Conservation (phyloP, 2,888 invertebrate species). For the Leuctra nigra region DNA sequence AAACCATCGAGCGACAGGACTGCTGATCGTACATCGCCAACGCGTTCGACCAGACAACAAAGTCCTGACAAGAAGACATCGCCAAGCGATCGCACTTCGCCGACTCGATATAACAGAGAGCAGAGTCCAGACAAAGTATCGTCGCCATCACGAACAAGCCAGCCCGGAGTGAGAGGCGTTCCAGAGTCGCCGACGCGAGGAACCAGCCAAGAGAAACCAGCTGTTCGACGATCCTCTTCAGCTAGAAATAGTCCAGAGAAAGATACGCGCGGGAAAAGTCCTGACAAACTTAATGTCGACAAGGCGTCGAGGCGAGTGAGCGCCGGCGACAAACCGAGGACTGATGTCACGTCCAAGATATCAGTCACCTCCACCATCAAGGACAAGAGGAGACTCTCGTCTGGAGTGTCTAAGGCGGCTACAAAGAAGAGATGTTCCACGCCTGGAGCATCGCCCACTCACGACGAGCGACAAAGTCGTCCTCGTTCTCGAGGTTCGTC, state of each 20-base stretch:
- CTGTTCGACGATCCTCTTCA: neutral
- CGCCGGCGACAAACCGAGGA: conserved; percentile 22
- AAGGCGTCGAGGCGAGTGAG: conserved; percentile 20
- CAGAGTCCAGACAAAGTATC: neutral
- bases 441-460: conserved; percentile 45
- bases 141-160: conserved; percentile 19
- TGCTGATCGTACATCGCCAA: neutral
- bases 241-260: conserved; percentile 12
- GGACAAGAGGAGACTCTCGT: conserved; percentile 29
- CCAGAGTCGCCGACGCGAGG: neutral
- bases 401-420: conserved; percentile 25
- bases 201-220: conserved; percentile 18
- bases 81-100: too few relatives aligned
- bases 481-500: conserved; percentile 27
- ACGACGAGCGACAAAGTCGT: conserved; percentile 35
- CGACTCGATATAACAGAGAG: too few relatives aligned
- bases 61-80: neutral
- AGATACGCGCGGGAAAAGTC: neutral
- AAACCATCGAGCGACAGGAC: conserved; percentile 14
- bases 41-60: too few relatives aligned
- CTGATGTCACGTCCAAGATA: conserved; percentile 3
- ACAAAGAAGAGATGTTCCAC: conserved; percentile 34
- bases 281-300: neutral
- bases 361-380: conserved; percentile 21
- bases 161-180: conserved; percentile 19